Base-by-base conservation (phyloP, 2,113 vertebrate genomes). In the Sinocyclocheilus maitianheensis region DNA sequence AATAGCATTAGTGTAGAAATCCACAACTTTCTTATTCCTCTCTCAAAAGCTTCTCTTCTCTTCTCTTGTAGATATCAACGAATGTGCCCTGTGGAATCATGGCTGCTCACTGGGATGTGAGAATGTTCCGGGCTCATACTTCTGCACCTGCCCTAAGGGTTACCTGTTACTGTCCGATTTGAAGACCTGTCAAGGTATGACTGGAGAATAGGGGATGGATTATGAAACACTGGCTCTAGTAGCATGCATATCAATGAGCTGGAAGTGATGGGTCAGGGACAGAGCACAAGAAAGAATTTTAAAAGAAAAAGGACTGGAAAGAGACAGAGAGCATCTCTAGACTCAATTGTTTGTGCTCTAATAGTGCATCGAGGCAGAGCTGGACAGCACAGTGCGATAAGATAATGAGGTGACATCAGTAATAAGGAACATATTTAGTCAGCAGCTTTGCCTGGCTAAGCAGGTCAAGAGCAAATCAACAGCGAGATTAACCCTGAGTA, bases 31-130 rank as follows among this genome's bases (percentile, higher is more conserved):
- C 16, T 46, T 7, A 40, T 40, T 60, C 6, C 18, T 46, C 46
- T n/a, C 10, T 65, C 37, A 81, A 26, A n/a, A 6, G 2, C 30
- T 34, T 34, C 30, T 34, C 51, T 75, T 2, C 72, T 13, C 14
- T 14, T 84, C 22, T 22, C 20, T 11, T 30, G 22, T 78, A 99
- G 98, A 99, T 94, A 90, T 98, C 84, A 99, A 99, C 30, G 98
- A 99, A 90, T 99, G 98, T 86, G 94, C 96, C 77, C 92, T 96
- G 30, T 96, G 96, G 97, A 97, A 95, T 78, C 98, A 99, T 0
- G 97, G 97, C 87, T 99, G 98, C 90, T 97, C 97, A 86, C 94
- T 98, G 22, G 97, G 98, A 5, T 99, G 98, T 91, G 95, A 97
- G 90, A 99, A 99, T 85, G 90, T 92, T 62, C 97, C 96, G 1